A percentile compares a stretch with the other conserved stretches of the same genome.
phyloP scores from a whole-genome alignment of 2,888 invertebrate genomes.

The Acanthopleura granulata region DNA sequence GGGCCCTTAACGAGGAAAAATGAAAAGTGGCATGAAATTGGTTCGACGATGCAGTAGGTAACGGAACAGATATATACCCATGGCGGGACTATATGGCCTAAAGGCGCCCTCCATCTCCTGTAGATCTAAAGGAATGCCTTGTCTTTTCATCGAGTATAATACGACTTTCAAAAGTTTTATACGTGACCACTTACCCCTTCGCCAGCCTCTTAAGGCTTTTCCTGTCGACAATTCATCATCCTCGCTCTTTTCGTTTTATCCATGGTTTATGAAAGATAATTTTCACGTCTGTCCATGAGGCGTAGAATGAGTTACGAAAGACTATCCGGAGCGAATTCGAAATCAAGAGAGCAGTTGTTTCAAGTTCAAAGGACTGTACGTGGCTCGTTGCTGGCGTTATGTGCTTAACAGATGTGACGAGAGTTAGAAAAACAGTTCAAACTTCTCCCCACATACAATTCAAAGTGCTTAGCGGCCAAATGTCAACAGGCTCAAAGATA shows the following conservation, averaged over 20 bases:
- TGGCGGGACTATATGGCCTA: too few relatives aligned
- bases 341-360: constrained; percentile 11
- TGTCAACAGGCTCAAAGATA: constrained; percentile 11
- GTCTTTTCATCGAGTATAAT: too few relatives aligned
- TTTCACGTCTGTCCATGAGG: constrained; percentile 11
- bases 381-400: background rate
- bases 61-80: too few relatives aligned
- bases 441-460: constrained; percentile 12
- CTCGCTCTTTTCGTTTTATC: constrained; percentile 10
- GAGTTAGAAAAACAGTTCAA: constrained; percentile 13
- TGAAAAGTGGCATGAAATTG: too few relatives aligned
- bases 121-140: too few relatives aligned
- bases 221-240: constrained; percentile 2
- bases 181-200: too few relatives aligned
- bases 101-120: too few relatives aligned
- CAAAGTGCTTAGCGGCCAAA: constrained; percentile 9
- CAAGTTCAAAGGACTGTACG: background rate
- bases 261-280: constrained; percentile 19
- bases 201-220: too few relatives aligned
- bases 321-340: background rate
- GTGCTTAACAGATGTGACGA: constrained; percentile 17
- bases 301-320: constrained; percentile 16
- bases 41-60: too few relatives aligned
- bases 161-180: too few relatives aligned
- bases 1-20: too few relatives aligned